Evolutionary conservation across 2,113 vertebrate genomes (phyloP).

Genomic region (Oncorhynchus tshawytscha): DNA sequence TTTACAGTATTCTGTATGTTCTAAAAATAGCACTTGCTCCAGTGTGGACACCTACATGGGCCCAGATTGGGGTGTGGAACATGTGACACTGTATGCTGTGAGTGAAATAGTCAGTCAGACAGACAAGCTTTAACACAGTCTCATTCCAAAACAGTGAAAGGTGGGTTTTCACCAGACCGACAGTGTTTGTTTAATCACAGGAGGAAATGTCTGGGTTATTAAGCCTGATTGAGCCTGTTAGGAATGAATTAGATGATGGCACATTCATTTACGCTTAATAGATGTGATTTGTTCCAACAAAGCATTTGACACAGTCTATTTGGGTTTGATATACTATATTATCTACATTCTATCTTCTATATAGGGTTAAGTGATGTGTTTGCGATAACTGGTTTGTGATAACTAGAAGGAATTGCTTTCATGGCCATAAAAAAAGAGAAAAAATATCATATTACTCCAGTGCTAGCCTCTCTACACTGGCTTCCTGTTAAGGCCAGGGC

Average conservation of each 20-base stretch:
- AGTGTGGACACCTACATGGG: constrained; percentile 31
- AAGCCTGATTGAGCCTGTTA: background rate
- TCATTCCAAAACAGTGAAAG: too few species aligned
- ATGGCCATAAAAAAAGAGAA: too few species aligned
- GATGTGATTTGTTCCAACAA: constrained; percentile 19
- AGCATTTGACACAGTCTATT: constrained; percentile 1
- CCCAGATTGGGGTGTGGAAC: constrained; percentile 10
- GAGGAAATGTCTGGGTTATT: constrained; percentile 9
- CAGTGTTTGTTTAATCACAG: background rate
- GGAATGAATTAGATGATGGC: background rate
- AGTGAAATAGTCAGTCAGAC: background rate
- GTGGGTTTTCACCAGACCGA: background rate
- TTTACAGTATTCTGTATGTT: constrained; percentile 40
- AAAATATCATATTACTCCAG: too few species aligned
- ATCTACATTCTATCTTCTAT: background rate
- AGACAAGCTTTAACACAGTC: background rate
- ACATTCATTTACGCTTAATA: constrained; percentile 7
- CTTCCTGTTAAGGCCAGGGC: too few species aligned
- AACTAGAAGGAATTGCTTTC: too few species aligned
- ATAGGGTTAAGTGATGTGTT: too few species aligned
- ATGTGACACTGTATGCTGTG: background rate
- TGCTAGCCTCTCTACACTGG: too few species aligned
- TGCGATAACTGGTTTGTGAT: too few species aligned
- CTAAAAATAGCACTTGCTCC: constrained; percentile 56
- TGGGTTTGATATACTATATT: background rate